Evolutionary conservation across 1,140 invertebrate genomes (phyloP), one percentile per base, ranked within the genome.

Genomic region (Mercenaria mercenaria): DNA sequence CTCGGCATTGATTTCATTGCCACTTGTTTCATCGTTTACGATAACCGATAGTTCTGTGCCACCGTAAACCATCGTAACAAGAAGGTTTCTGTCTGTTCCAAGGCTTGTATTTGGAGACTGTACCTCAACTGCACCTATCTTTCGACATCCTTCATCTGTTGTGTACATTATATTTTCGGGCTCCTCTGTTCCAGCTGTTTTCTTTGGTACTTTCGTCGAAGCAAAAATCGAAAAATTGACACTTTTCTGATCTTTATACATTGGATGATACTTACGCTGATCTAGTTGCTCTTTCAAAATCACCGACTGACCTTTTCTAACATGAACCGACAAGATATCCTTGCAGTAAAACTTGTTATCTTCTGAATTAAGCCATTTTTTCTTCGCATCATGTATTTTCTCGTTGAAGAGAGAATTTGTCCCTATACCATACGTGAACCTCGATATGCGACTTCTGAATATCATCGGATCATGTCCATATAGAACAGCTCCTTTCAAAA

Each of bases 401-500:
- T 64, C 34, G 39, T 83, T 32, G 41, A 83, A 83, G 18, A 15
- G 0, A 34, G 20, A 18, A 0, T 64, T 67, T 11, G 32, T 64
- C 23, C 41, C 29, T 11, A 83, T 39, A 39, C 81, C 81, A 41
- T 67, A 83, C 2, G 81, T 83, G 10, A 13, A 32, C 64, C 81
- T 64, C 13, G 32, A 29, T 23, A 83, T 64, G 23, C 81, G 29
- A 37, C 81, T 83, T 37, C 34, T 37, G 26, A 61, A 67, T n/a
- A 83, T 67, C 2, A 67, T 23, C 61, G 34, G 29, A 11, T 83
- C 81, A 41, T 83, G 81, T 37, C 81, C 81, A 41, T 43, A 83
- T 34, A 83, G 56, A 37, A 83, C 81, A 39, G 81, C 81, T 29
- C 81, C 81, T 39, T 37, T 64, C n/a, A 83, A 32, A n/a, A 83